Conservation (phyloP, 2,888 invertebrate genomes). For the Deroplatys truncata region DNA sequence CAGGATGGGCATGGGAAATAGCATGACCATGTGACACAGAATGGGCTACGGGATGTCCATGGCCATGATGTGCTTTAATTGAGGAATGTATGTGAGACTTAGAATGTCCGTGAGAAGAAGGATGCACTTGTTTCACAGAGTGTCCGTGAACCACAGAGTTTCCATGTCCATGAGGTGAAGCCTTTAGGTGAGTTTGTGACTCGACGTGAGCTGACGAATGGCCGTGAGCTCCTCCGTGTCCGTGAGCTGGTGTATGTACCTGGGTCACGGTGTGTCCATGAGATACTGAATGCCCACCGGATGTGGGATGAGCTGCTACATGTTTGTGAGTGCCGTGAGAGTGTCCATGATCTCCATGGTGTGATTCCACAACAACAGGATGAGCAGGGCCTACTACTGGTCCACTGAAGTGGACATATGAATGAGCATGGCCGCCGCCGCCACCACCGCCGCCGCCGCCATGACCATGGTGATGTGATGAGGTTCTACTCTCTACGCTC, state of each 20-base stretch:
- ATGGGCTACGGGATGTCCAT: not conserved
- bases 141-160: not conserved
- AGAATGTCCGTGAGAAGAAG: not conserved
- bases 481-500: not conserved
- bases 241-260: not conserved
- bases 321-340: not conserved
- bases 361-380: not conserved
- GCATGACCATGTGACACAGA: not conserved
- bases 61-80: not conserved
- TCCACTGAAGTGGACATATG: conserved; percentile 13
- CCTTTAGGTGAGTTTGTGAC: not conserved
- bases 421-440: not conserved
- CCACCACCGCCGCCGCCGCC: not conserved
- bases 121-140: not conserved
- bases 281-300: not conserved
- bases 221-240: not conserved
- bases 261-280: not conserved
- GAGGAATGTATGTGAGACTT: not conserved
- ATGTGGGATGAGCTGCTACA: not conserved
- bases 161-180: not conserved
- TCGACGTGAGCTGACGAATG: not conserved
- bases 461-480: not conserved
- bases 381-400: conserved; percentile 14
- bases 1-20: not conserved
- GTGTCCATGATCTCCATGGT: not conserved